A percentile compares a stretch with the other conserved stretches of the same genome.
These are phyloP conservation scores for Ophioninae sp. DNA, from an alignment of 2,888 invertebrate species.

Conservation along the genomic window DNA sequence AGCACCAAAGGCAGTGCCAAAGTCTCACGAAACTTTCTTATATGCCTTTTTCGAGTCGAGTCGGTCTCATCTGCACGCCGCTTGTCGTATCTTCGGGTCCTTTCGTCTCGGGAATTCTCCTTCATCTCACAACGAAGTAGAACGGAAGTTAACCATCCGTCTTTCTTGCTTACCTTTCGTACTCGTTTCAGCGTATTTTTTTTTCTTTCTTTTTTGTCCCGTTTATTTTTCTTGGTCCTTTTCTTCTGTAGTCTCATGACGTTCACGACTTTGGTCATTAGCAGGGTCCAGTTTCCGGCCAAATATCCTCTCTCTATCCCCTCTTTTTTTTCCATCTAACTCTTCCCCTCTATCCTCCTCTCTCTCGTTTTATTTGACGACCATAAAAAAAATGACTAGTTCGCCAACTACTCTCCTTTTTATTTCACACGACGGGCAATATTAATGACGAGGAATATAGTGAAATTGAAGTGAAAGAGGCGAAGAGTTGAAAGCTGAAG, in stretches of 20 bases:
- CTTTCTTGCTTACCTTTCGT: constrained; percentile 52
- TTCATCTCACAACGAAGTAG: constrained; percentile 23
- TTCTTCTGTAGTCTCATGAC: constrained; percentile 26
- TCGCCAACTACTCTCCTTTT: constrained; percentile 21
- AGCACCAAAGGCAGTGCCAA: constrained; percentile 53
- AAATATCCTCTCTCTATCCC: constrained; percentile 33
- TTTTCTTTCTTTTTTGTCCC: background rate
- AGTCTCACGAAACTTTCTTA: constrained; percentile 65
- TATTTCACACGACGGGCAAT: background rate
- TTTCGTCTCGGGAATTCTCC: constrained; percentile 27
- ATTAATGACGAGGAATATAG: constrained; percentile 23
- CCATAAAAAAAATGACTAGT: constrained; percentile 6
- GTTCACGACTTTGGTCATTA: constrained; percentile 63
- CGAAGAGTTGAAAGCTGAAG: background rate
- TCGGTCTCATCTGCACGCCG: constrained; percentile 38
- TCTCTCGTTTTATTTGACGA: background rate
- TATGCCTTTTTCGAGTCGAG: constrained; percentile 37
- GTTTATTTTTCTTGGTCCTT: constrained; percentile 14
- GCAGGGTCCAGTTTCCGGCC: constrained; percentile 57
- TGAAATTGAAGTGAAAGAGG: background rate
- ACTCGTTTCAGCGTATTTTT: constrained; percentile 18
- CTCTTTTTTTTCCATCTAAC: constrained; percentile 15
- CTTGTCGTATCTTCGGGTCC: constrained; percentile 59
- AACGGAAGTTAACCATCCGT: constrained; percentile 58
- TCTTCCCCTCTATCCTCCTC: background rate